Base-by-base conservation (phyloP, 1,140 invertebrate genomes). In the Chrysoperla carnea region DNA sequence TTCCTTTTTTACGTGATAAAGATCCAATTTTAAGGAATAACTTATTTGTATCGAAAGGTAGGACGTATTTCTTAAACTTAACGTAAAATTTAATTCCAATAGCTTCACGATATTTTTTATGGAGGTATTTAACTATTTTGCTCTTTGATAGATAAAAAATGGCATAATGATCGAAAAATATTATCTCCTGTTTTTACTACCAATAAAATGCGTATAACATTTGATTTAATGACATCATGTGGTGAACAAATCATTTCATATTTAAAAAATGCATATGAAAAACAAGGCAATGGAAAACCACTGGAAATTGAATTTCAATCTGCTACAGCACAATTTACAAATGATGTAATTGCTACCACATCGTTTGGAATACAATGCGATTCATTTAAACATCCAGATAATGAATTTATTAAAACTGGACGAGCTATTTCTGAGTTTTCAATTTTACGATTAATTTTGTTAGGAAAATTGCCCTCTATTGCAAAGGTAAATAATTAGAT, bases 131-230 rank as follows among this genome's bases (percentile, higher is more conserved):
- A n/a, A n/a, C n/a, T n/a, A n/a, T n/a, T n/a, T n/a, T n/a, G 17
- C 5, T 23, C 5, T 23, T 23, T 36, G 6, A 13, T 36, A 36
- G 36, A 15, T 41, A 15, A 70, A 39, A 60, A 67, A 42, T 72
- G 66, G 69, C 62, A 63, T 27, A 62, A 69, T 41, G 66, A 71
- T 60, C 52, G 69, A 1, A 60, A 60, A 0, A 66, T 64, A 0
- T 42, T 74, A 1, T 68, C 62, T 23, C 70, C 70, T 4, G 62
- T 64, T 0, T 74, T 73, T 45, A 73, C 71, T 0, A 55, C 61
- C 3, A 63, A 63, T 13, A 72, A 72, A 48, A 69, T 73, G 65
- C 58, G 61, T 14, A 46, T 36, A 39, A 68, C 68, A 63, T 63
- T 61, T 23, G 47, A 49, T 1, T 44, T 69, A 9, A 64, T 70